Base-by-base conservation (phyloP, 2,888 invertebrate genomes). In the Habrosyne pyritoides region DNA sequence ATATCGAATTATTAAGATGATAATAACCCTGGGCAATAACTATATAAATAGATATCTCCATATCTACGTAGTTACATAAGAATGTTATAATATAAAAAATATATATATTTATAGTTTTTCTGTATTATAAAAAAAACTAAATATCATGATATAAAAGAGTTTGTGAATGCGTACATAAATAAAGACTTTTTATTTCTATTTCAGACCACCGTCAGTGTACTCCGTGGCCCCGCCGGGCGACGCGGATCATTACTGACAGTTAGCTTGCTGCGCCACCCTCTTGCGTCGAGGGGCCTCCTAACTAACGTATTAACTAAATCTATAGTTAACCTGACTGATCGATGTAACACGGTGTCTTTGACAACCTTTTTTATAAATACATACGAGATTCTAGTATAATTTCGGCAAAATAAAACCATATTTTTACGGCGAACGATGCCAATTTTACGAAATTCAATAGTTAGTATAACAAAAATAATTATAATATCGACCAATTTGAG, bases 191-290 rank as follows among this genome's bases (percentile, higher is more conserved):
- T n/a, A n/a, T n/a, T n/a, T n/a, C n/a, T n/a, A n/a, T 74, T 75
- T 4, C 89, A 91, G 91, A 64, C 91, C 91, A 12, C 92, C 92
- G 2, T 92, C 92, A 59, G 89, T 89, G 48, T 92, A 91, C 79
- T 84, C 91, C 0, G 87, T 89, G 47, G 90, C 91, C 33, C 91
- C 91, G 2, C 8, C 86, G 7, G 86, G 80, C 0, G 91, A 91
- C 57, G 61, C 79, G 33, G 91, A 91, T 60, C 88, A 89, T 60
- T 92, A 91, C 84, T 92, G 89, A 91, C 87, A 72, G 56, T 62
- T 80, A 63, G 69, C 78, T 59, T 83, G 83, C 63, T 84, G 87
- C 72, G 85, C 82, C 83, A 78, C 77, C 59, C 59, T 83, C 33
- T 67, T 83, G 75, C 83, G 77, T 60, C 64, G 62, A 22, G 54